Base-by-base conservation (phyloP, 2,797 vertebrate species). In the Eulemur coronatus region DNA sequence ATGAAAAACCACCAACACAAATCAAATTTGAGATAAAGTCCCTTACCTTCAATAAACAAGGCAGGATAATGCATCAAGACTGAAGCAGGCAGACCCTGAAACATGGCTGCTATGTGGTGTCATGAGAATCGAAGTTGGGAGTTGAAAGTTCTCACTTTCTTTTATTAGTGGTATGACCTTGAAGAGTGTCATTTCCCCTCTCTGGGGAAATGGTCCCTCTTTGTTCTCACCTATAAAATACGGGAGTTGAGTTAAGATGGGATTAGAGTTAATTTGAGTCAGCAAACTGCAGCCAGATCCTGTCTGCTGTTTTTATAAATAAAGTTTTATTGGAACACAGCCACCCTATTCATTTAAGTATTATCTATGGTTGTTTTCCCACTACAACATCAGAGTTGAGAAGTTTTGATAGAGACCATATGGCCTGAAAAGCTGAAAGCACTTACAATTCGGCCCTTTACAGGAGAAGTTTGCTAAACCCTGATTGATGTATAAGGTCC, bases 271-370 rank as follows among this genome's bases (percentile, higher is more conserved):
- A 75, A 22, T 57, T 81, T 52, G 24, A 28, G 59, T 46, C 65
- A 93, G 43, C 33, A 95, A 69, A 91, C 26, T 91, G n/a, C 30
- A 84, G 35, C 67, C 75, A 91, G 65, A 94, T 70, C 15, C 33
- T 61, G 28, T 59, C n/a, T 52, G 33, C 41, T 61, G 35, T 65
- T 82, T 94, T 85, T 69, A 8, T 87, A 72, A 87, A 76, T 85
- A 57, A 93, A 87, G 41, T 65, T 78, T 72, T 89, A 20, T 80
- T 89, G 79, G n/a, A 67, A 81, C 38, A 84, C 24, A 73, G 9
- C 15, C 43, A 67, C 17, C 30, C 57, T 87, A 38, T 78, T 70
- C 33, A 28, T 41, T 26, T 63, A 75, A 73, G 17, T 82, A 78
- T 59, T 92, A 35, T 92, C 48, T 86, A 2, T 55, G 92, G 43